phyloP scores from a whole-genome alignment of 2,888 invertebrate species.

The Mechanitis mazaeus region DNA sequence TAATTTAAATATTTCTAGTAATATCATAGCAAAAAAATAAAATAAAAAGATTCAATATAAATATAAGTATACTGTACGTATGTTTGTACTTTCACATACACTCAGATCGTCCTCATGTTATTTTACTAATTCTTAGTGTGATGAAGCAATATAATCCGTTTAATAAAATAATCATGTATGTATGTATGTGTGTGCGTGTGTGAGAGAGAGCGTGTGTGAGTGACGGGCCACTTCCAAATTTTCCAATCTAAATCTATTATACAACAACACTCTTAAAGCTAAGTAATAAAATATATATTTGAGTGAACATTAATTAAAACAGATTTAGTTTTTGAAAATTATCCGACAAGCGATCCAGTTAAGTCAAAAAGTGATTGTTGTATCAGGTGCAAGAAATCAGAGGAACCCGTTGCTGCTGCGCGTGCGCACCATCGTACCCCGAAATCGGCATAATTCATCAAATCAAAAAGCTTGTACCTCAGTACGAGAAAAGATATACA shows the following conservation, averaged over 20 bases:
- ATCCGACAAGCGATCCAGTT: conserved; percentile 49
- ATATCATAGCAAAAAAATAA: neutral
- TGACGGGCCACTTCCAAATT: conserved; percentile 44
- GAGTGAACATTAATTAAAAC: neutral
- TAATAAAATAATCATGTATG: conserved; percentile 36
- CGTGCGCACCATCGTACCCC: conserved; percentile 24
- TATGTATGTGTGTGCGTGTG: neutral
- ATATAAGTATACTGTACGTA: conserved; percentile 3
- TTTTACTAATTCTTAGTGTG: conserved; percentile 17
- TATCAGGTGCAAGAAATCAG: conserved; percentile 42
- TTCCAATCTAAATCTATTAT: conserved; percentile 5
- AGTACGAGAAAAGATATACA: too few relatives aligned
- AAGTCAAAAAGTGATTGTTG: conserved; percentile 49
- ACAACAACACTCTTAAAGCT: conserved; percentile 1
- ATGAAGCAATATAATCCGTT: conserved; percentile 33
- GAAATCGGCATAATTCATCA: conserved; percentile 16
- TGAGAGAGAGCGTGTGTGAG: conserved; percentile 33
- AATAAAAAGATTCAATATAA: neutral
- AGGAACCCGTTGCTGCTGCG: conserved; percentile 39
- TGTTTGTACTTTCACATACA: conserved; percentile 18
- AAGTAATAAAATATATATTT: neutral
- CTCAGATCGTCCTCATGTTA: neutral
- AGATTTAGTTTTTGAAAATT: conserved; percentile 17
- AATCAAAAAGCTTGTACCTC: too few relatives aligned
- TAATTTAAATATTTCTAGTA: too few relatives aligned